These are phyloP conservation scores for Ctenomys sociabilis DNA, from an alignment of 2,113 vertebrate genomes.

Conservation along the genomic window DNA sequence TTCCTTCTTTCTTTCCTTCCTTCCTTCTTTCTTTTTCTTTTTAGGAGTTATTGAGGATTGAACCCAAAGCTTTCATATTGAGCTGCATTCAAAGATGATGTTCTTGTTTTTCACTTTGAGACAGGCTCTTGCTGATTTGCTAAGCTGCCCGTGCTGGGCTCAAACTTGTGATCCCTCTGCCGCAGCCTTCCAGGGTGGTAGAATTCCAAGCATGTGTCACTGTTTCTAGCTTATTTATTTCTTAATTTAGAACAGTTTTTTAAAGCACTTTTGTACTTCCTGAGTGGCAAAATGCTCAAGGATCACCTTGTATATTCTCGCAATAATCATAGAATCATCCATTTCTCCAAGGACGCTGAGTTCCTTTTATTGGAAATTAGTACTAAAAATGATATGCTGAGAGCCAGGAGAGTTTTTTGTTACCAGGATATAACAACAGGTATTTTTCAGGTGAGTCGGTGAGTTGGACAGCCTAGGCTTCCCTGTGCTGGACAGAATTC, in stretches of 20 bases:
- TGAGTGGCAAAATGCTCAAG: not conserved
- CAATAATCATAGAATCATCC: not conserved
- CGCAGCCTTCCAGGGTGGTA: too few relatives aligned
- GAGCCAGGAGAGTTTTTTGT: not conserved
- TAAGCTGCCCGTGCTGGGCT: too few relatives aligned
- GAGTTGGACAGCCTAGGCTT: not conserved
- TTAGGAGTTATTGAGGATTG: not conserved
- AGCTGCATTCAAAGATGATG: not conserved
- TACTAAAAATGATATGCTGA: not conserved
- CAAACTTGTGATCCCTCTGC: too few relatives aligned
- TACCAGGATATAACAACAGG: not conserved
- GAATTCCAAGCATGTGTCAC: not conserved
- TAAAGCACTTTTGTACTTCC: not conserved
- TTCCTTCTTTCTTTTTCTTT: not conserved
- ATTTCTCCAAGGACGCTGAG: not conserved
- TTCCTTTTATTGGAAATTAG: not conserved
- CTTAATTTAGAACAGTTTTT: not conserved
- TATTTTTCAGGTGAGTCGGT: not conserved
- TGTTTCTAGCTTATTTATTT: not conserved
- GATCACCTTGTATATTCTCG: not conserved
- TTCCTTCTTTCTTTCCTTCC: not conserved
- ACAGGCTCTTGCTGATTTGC: not conserved
- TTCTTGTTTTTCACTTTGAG: not conserved
- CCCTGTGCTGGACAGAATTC: not conserved
- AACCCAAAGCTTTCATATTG: not conserved